Evolutionary conservation across 2,113 vertebrate species (phyloP), one percentile per base, ranked within the genome.

Genomic region (Rhynchomys soricoides): DNA sequence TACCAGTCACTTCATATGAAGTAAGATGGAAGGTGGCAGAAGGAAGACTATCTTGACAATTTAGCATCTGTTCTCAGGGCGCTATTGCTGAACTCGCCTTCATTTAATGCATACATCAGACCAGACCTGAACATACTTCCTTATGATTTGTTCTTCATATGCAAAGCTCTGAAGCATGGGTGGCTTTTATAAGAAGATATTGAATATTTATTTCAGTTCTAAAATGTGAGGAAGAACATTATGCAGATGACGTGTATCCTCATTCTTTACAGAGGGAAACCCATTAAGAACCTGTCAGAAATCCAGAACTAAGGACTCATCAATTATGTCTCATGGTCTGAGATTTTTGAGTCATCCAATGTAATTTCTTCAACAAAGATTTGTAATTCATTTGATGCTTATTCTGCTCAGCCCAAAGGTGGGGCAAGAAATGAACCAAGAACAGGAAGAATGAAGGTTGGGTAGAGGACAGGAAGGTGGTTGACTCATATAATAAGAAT

Each of bases 121-220:
- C 52, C 57, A 11, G 74, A 78, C 29, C n/a, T 50, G 78, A 64
- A 92, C 12, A 77, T 8, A 82, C 89, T 93, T 81, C 13, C 78
- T 73, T 95, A 7, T 88, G n/a, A 81, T 74, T 92, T 95, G 48
- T 79, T 74, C 75, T 87, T 92, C 70, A n/a, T 82, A 62, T 90
- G 7, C 57, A 92, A 88, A 96, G 85, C 88, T 95, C 68, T 87
- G 50, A 82, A 82, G 24, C 85, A 12, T 48, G 1, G 37, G 3
- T 52, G 6, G 11, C 12, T 48, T 82, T 86, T 86, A 73, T 40
- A 88, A n/a, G 19, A 66, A 66, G 62, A 90, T 87, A 79, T 79
- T 92, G 43, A 92, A 88, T 88, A 91, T 91, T 94, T 92, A 91
- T 96, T 91, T 92, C 74, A 79, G 3, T 93, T 95, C 68, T 75